A percentile compares a stretch with the other conserved stretches of the same genome.
These are phyloP conservation scores for Eupleurogrammus muticus DNA, from an alignment of 2,797 vertebrate genomes.

Conservation along the genomic window DNA sequence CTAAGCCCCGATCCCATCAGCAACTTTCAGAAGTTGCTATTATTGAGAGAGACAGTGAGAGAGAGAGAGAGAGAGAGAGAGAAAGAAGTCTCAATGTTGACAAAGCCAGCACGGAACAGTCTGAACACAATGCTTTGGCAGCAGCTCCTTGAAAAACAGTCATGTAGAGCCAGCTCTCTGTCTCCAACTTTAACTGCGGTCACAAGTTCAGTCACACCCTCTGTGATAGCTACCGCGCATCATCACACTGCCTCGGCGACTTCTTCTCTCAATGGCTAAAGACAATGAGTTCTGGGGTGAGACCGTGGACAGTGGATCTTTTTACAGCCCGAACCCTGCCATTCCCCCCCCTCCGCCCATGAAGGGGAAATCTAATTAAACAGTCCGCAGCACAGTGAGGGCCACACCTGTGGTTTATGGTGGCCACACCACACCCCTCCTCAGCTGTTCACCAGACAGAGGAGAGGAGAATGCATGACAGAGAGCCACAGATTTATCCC, in stretches of 20 bases:
- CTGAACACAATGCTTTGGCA: slow-evolving; percentile 13
- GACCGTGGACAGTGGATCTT: slow-evolving; percentile 18
- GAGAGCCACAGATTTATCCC: slow-evolving; percentile 13
- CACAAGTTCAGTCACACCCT: slow-evolving; percentile 49
- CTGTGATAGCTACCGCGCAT: neutral
- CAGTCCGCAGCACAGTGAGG: slow-evolving; percentile 37
- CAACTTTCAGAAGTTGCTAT: neutral
- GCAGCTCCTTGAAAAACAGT: slow-evolving; percentile 13
- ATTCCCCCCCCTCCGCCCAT: slow-evolving; percentile 17
- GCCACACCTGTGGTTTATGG: slow-evolving; percentile 67
- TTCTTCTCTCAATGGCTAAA: slow-evolving; percentile 25
- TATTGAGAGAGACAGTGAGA: neutral
- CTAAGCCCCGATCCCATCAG: neutral
- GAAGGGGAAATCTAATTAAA: slow-evolving; percentile 61
- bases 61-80: neutral
- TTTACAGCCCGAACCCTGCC: slow-evolving; percentile 44
- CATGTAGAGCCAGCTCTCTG: slow-evolving; percentile 9
- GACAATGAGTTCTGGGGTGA: slow-evolving; percentile 50
- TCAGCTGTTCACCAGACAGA: slow-evolving; percentile 54
- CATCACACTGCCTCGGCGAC: slow-evolving; percentile 5
- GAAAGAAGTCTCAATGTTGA: neutral
- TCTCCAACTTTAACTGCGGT: slow-evolving; percentile 53
- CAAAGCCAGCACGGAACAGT: neutral
- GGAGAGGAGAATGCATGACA: slow-evolving; percentile 10
- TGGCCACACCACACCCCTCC: slow-evolving; percentile 50